These are phyloP conservation scores for Lithophane socia DNA, from an alignment of 2,888 invertebrate species.

Conservation along the genomic window DNA sequence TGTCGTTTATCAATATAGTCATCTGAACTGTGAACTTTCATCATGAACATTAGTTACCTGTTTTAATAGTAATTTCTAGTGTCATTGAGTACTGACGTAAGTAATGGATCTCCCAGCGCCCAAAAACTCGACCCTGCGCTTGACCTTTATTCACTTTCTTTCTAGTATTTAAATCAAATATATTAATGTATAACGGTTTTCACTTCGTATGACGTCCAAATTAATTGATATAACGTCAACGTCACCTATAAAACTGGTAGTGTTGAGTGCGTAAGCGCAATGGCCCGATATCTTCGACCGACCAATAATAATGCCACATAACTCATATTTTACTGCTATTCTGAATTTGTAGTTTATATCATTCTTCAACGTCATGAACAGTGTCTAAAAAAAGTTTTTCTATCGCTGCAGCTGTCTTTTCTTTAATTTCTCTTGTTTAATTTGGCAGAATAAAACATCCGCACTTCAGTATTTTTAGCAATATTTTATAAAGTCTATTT, in stretches of 20 bases:
- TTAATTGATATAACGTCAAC: slow-evolving; percentile 42
- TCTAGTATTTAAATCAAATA: slow-evolving; percentile 60
- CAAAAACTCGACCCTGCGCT: slow-evolving; percentile 4
- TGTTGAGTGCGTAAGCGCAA: slow-evolving; percentile 25
- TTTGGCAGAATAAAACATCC: slow-evolving; percentile 2
- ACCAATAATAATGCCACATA: slow-evolving; percentile 35
- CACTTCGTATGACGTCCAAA: slow-evolving; percentile 40
- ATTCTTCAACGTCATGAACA: slow-evolving; percentile 1
- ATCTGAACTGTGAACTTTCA: not conserved
- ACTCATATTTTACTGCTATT: slow-evolving; percentile 32
- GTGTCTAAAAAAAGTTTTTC: slow-evolving; percentile 16
- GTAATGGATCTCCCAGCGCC: not conserved
- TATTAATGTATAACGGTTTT: slow-evolving; percentile 42
- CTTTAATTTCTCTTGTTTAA: slow-evolving; percentile 14
- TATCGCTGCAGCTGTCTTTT: slow-evolving; percentile 10
- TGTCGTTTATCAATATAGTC: slow-evolving; percentile 3
- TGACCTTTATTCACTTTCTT: slow-evolving; percentile 57
- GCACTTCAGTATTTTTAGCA: not conserved
- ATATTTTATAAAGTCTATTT: not conserved
- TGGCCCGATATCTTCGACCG: slow-evolving; percentile 11
- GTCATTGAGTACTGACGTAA: not conserved
- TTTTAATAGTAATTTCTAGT: slow-evolving; percentile 8
- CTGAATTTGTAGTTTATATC: slow-evolving; percentile 17
- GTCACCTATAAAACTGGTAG: slow-evolving; percentile 34
- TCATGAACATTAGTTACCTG: slow-evolving; percentile 1